Evolutionary conservation across 2,888 invertebrate genomes (phyloP), one percentile per base, ranked within the genome.

Genomic region (Eupeodes latifasciatus): DNA sequence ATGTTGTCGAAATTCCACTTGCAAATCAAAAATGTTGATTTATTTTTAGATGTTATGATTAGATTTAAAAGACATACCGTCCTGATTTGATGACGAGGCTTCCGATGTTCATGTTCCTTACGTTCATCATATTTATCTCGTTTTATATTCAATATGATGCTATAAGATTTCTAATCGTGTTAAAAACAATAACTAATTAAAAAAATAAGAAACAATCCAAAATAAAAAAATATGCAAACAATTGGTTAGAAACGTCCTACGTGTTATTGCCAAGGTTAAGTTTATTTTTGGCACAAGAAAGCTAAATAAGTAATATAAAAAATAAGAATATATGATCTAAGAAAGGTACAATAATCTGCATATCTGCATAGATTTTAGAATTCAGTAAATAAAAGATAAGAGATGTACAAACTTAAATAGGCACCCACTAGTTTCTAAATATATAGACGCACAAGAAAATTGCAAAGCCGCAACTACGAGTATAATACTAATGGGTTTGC

Each of bases 1-100:
- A 57, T 19, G 91, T 91, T 44, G 92, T 92, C 67, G 92, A 91
- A 79, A 93, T 87, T 7, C 91, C 81, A 75, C 93, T 93, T 19
- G 5, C 7, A 34, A n/a, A 14, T 59, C 11, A 19, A 6, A 72
- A 75, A 9, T 9, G 47, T 40, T 40, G 9, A 40, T 5, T 40
- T 9, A 40, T 40, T 4, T 7, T 12, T 5, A 44, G 2, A 64
- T 62, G 27, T 9, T 19, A 27, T 2, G 11, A 47, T 62, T 16
- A 44, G 1, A 9, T 16, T 44, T 57, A 27, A n/a, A 12, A 55
- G 12, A 67, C 34, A 7, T 82, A 87, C 86, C 86, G 83, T 11
- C 57, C 47, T 6, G 83, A 83, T 64, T 69, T 82, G 55, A 71
- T 79, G 11, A 74, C 36, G 16, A 83, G 14, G 40, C 59, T 57